Percentiles rank a stretch among this genome's conserved stretches.
phyloP scores from a whole-genome alignment of 2,113 vertebrate species.

The Labrus mixtus region DNA sequence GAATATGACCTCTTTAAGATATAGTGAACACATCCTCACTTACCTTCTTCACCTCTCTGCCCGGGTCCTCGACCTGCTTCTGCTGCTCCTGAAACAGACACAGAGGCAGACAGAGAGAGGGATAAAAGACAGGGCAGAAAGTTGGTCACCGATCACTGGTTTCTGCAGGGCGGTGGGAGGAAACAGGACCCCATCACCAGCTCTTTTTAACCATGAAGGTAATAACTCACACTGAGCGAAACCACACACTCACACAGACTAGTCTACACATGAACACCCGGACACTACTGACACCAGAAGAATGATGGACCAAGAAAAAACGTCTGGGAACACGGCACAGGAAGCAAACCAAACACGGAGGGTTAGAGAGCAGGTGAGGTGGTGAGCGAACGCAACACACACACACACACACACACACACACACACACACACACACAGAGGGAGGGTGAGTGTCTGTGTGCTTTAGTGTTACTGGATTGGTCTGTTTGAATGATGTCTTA shows the following conservation, averaged over 20 bases:
- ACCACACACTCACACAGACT: slow-evolving; percentile 15
- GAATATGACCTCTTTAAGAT: no score
- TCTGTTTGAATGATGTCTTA: not conserved
- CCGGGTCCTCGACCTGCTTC: slow-evolving; percentile 90
- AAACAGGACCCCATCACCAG: slow-evolving; percentile 46
- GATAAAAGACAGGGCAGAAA: slow-evolving; percentile 9
- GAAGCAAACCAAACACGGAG: slow-evolving; percentile 55
- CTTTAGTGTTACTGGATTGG: not conserved
- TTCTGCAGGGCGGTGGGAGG: slow-evolving; percentile 8
- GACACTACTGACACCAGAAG: slow-evolving; percentile 14
- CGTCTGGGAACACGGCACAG: slow-evolving; percentile 25
- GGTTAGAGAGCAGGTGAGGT: slow-evolving; percentile 48
- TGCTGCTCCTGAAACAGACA: slow-evolving; percentile 88
- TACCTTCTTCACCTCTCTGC: slow-evolving; percentile 94
- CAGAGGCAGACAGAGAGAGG: slow-evolving; percentile 8
- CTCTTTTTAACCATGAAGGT: slow-evolving; percentile 31
- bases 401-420: slow-evolving; percentile 48
- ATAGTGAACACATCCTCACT: not conserved
- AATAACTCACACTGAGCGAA: slow-evolving; percentile 21
- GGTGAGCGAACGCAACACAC: slow-evolving; percentile 44
- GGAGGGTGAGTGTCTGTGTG: slow-evolving; percentile 10
- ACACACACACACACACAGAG: slow-evolving; percentile 39
- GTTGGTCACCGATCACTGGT: not conserved
- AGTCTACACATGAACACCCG: slow-evolving; percentile 15
- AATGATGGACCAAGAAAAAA: slow-evolving; percentile 22